Evolutionary conservation across 2,888 invertebrate species (phyloP), one percentile per base, ranked within the genome.

Genomic region (Maniola hyperantus): DNA sequence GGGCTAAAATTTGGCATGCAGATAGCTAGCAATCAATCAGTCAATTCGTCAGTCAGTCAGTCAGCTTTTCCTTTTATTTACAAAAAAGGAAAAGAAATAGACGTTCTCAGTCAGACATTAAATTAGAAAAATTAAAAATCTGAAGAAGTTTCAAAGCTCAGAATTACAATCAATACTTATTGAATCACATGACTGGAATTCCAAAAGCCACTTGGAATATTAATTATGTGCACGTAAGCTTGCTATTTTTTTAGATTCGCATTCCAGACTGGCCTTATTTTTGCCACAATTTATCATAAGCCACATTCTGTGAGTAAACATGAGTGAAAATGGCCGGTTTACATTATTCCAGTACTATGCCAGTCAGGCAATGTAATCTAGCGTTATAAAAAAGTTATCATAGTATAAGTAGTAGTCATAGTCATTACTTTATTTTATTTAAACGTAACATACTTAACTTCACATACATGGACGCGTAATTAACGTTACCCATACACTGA

Each of bases 241-340:
- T 48, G 60, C 7, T 11, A 46, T 20, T 58, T 58, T 44, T 46
- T 60, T 48, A 36, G 48, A 34, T 58, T 44, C 48, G 15, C 48
- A 60, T 60, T 48, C 46, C 60, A 50, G 36, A 7, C 60, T 60
- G n/a, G 58, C 26, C 58, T 60, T 50, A 34, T 46, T 60, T 60
- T 60, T 48, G 48, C 18, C 34, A 46, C 34, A 60, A 36, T 60
- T 60, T 18, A 60, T 60, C 18, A 55, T 55, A 59, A 50, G 53
- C 33, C 26, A 66, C 26, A 48, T 63, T 55, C 39, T 42, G 48
- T 48, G 18, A 13, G 7, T 18, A 2, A 39, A 58, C 42, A 55
- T 44, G 42, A 15, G 34, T 50, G 2, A 5, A 55, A 58, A 33
- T 65, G 48, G 7, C 48, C 48, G 18, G 48, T 48, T 48, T 18